These are phyloP conservation scores for Misgurnus mizolepis DNA, from an alignment of 2,113 vertebrate genomes.

Conservation along the genomic window DNA sequence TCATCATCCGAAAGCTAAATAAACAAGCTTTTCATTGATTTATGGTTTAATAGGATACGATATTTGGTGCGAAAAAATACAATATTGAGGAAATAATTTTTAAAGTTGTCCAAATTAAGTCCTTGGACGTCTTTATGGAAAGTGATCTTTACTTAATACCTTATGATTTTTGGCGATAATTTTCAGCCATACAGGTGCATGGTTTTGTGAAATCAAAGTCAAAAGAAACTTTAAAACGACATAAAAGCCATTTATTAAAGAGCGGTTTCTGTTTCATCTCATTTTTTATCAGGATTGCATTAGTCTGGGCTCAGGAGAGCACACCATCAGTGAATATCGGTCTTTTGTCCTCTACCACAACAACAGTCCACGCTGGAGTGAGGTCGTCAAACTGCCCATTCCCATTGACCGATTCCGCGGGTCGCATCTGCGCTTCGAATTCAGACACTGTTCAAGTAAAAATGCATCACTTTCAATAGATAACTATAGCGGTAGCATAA, in stretches of 20 bases:
- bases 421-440: constrained; percentile 97
- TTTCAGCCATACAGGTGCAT: too few species aligned
- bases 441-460: constrained; percentile 98
- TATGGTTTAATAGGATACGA: too few species aligned
- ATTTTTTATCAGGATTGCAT: constrained; percentile 85
- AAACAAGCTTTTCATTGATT: too few species aligned
- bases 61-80: too few species aligned
- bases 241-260: not conserved
- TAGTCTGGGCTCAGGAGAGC: constrained; percentile 91
- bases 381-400: constrained; percentile 92
- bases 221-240: not conserved
- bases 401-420: constrained; percentile 95
- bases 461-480: constrained; percentile 39
- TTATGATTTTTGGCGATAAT: too few species aligned
- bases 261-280: not conserved
- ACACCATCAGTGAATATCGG: constrained; percentile 84
- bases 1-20: too few species aligned
- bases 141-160: too few species aligned
- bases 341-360: constrained; percentile 97
- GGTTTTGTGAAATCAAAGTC: too few species aligned
- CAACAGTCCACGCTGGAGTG: constrained; percentile 97
- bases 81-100: too few species aligned
- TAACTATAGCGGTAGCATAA: too few species aligned
- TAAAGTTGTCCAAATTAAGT: too few species aligned
- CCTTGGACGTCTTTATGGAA: too few species aligned